Evolutionary conservation across 2,888 invertebrate species (phyloP).

Genomic region (Brassicogethes aeneus): DNA sequence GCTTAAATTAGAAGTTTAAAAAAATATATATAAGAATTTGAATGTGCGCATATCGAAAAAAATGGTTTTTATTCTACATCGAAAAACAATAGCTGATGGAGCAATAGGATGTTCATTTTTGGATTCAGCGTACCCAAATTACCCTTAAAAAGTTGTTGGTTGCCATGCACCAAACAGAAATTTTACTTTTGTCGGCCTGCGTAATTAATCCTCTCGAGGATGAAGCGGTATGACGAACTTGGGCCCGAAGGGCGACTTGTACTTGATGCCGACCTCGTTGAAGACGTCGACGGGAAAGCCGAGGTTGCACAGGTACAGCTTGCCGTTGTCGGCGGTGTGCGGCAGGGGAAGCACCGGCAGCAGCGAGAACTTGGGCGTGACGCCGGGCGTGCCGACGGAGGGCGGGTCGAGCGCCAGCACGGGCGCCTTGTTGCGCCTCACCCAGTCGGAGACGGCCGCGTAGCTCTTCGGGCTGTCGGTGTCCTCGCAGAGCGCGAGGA

Average conservation of each 20-base stretch:
- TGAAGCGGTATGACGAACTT: slow-evolving; percentile 73
- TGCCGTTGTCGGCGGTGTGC: slow-evolving; percentile 54
- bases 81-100: too few species aligned
- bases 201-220: slow-evolving; percentile 29
- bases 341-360: slow-evolving; percentile 62
- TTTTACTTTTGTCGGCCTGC: too few species aligned
- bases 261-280: slow-evolving; percentile 64
- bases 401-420: slow-evolving; percentile 72
- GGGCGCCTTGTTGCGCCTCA: slow-evolving; percentile 60
- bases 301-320: slow-evolving; percentile 77
- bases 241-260: slow-evolving; percentile 77
- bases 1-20: too few species aligned
- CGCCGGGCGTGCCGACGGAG: slow-evolving; percentile 52
- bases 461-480: slow-evolving; percentile 39
- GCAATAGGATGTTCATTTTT: too few species aligned
- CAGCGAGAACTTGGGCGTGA: slow-evolving; percentile 58
- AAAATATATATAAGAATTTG: too few species aligned
- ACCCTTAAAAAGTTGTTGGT: too few species aligned
- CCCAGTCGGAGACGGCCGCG: slow-evolving; percentile 55
- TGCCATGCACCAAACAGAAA: too few species aligned
- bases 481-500: slow-evolving; percentile 47
- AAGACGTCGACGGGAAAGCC: slow-evolving; percentile 73
- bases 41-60: too few species aligned
- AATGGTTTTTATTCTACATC: too few species aligned
- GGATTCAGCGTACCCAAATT: too few species aligned